Evolutionary conservation across 2,113 vertebrate genomes (phyloP).

Genomic region (Procapra przewalskii): DNA sequence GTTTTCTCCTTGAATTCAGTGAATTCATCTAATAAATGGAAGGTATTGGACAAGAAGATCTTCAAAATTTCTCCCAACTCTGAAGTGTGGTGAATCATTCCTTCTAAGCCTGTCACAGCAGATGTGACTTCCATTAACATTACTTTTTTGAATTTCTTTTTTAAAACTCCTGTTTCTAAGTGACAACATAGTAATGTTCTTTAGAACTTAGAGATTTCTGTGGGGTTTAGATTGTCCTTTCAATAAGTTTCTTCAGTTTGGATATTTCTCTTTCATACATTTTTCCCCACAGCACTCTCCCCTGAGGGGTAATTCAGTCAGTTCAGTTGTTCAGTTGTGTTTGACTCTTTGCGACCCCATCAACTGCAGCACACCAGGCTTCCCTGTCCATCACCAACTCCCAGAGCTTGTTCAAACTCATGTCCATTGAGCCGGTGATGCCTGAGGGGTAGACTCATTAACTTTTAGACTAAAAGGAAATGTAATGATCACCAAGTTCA

Average conservation of each 20-base stretch:
- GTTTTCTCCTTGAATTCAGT: not conserved
- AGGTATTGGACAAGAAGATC: not conserved
- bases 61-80: not conserved
- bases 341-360: not conserved
- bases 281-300: not conserved
- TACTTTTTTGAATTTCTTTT: not conserved
- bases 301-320: not conserved
- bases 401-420: not conserved
- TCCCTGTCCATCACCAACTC: not conserved
- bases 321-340: not conserved
- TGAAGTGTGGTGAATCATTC: not conserved
- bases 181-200: not conserved
- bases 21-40: not conserved
- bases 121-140: not conserved
- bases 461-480: conserved; percentile 21
- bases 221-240: not conserved
- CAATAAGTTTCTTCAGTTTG: not conserved
- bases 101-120: not conserved
- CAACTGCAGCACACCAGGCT: not conserved
- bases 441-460: not conserved
- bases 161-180: not conserved
- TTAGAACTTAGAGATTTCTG: not conserved
- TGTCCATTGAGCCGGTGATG: not conserved
- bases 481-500: not conserved
- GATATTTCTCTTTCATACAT: not conserved